Evolutionary conservation across 1,140 invertebrate genomes (phyloP).

Genomic region (Heliconius nattereri): DNA sequence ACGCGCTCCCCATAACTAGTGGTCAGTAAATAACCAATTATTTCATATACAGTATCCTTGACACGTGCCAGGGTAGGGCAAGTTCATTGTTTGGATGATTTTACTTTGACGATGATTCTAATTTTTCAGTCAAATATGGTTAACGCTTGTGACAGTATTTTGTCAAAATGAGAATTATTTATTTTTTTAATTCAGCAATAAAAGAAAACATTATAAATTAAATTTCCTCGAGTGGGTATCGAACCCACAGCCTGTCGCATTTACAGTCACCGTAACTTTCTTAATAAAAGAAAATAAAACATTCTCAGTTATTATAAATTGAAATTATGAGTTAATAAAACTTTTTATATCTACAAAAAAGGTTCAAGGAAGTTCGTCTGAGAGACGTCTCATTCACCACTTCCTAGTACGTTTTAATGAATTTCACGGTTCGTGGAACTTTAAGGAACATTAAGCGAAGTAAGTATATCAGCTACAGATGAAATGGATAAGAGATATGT

Average conservation of each 20-base stretch:
- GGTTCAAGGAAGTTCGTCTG: constrained; percentile 22
- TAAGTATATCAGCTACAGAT: background rate
- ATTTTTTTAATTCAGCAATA: background rate
- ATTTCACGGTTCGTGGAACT: constrained; percentile 18
- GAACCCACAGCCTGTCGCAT: no score
- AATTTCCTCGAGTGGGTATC: no score
- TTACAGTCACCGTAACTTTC: no score
- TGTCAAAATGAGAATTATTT: no score
- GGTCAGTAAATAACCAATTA: constrained; percentile 9
- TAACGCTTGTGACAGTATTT: no score
- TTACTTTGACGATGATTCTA: background rate
- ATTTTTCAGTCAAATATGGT: background rate
- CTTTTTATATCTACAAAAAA: background rate
- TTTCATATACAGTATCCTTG: constrained; percentile 13
- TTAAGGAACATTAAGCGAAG: background rate
- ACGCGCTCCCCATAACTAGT: constrained; percentile 8
- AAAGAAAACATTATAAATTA: no score
- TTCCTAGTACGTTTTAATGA: constrained; percentile 19
- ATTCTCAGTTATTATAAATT: background rate
- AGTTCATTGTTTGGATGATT: constrained; percentile 9
- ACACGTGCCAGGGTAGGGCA: constrained; percentile 6
- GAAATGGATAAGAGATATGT: background rate
- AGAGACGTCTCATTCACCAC: background rate
- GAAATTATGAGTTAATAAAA: background rate
- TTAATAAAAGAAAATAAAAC: background rate